Percentiles rank a stretch among this genome's conserved stretches.
Conservation (phyloP, 1,140 invertebrate species). For the Sycophaga agraensis region DNA sequence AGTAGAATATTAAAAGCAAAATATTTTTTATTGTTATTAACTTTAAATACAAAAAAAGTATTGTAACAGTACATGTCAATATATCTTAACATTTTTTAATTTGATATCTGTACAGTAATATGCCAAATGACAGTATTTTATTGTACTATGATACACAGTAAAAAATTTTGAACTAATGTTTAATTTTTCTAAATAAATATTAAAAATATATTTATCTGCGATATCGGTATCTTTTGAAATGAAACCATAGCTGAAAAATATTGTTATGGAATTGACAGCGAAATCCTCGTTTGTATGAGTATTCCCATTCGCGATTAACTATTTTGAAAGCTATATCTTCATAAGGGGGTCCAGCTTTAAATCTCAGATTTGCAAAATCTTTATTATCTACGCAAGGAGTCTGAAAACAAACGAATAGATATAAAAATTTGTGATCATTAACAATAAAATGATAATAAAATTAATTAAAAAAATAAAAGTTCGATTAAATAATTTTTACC, state of each 20-base stretch:
- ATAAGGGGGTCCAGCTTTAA: slow-evolving; percentile 97
- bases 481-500: slow-evolving; percentile 55
- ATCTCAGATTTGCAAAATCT: slow-evolving; percentile 93
- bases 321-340: slow-evolving; percentile 99
- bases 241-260: slow-evolving; percentile 99
- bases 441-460: neutral
- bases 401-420: slow-evolving; percentile 55
- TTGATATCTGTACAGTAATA: too few relatives aligned
- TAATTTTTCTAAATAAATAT: neutral
- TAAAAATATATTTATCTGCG: slow-evolving; percentile 68
- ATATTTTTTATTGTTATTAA: neutral
- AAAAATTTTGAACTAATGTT: neutral
- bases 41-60: neutral
- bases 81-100: neutral
- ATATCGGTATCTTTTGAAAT: slow-evolving; percentile 97
- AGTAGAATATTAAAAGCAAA: neutral
- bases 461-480: neutral
- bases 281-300: slow-evolving; percentile 97
- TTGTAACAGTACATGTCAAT: neutral
- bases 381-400: slow-evolving; percentile 88
- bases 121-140: too few relatives aligned
- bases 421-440: neutral
- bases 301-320: slow-evolving; percentile 99
- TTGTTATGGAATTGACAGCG: slow-evolving; percentile 99
- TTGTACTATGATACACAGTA: slow-evolving; percentile 18